A percentile compares a stretch with the other conserved stretches of the same genome.
phyloP scores from a whole-genome alignment of 1,140 invertebrate genomes.

The Ceratosolen fusciceps region DNA sequence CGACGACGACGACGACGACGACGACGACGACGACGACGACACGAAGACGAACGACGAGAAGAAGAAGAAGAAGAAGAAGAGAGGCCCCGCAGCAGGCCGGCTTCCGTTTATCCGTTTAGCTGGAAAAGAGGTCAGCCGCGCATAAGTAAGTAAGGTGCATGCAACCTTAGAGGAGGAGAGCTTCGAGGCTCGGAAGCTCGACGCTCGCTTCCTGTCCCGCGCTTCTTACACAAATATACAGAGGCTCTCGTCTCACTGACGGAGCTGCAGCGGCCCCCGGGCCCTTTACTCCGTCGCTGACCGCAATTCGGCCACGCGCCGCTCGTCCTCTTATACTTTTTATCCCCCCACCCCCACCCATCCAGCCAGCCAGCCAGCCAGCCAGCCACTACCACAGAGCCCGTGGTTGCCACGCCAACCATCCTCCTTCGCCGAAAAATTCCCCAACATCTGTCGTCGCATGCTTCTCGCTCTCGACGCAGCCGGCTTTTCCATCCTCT shows the following conservation, averaged over 20 bases:
- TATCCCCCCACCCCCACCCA: not conserved
- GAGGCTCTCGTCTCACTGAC: not conserved
- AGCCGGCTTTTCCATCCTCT: conserved; percentile 36
- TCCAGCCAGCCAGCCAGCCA: too few relatives aligned
- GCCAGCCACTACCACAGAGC: too few relatives aligned
- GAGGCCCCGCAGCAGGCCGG: too few relatives aligned
- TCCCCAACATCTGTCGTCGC: conserved; percentile 54
- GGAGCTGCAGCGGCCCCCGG: too few relatives aligned
- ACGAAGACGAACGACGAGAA: too few relatives aligned
- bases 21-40: too few relatives aligned
- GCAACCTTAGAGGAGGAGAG: not conserved
- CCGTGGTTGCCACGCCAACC: too few relatives aligned
- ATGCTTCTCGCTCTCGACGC: conserved; percentile 9
- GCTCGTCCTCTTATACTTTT: too few relatives aligned
- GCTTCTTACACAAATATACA: not conserved
- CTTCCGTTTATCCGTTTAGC: too few relatives aligned
- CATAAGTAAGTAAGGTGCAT: not conserved
- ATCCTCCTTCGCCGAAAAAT: not conserved
- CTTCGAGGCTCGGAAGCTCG: not conserved
- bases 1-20: too few relatives aligned
- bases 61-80: too few relatives aligned
- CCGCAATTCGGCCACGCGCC: conserved; percentile 53
- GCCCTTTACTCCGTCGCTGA: not conserved
- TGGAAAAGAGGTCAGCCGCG: not conserved
- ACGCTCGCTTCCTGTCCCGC: conserved; percentile 22